Percentiles rank a stretch among this genome's conserved stretches.
Evolutionary conservation across 2,888 invertebrate genomes (phyloP).

Genomic region (Lysandra bellargus): DNA sequence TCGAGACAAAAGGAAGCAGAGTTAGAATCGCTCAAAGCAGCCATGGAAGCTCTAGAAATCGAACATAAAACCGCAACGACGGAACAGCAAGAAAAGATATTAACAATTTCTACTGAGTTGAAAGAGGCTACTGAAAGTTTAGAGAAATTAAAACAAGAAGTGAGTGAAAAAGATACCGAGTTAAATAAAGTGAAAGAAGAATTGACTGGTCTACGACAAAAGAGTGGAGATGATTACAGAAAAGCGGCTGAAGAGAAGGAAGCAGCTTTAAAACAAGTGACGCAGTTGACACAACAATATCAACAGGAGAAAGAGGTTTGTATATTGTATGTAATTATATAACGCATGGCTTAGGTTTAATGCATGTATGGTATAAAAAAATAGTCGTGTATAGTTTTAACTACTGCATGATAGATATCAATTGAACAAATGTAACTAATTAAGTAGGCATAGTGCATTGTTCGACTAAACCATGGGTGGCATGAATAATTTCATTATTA

Average conservation of each 20-base stretch:
- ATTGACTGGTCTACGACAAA: slow-evolving; percentile 58
- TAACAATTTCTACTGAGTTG: slow-evolving; percentile 58
- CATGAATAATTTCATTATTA: not conserved
- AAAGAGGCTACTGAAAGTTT: slow-evolving; percentile 65
- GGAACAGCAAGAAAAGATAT: slow-evolving; percentile 67
- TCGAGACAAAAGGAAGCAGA: slow-evolving; percentile 80
- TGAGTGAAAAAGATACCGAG: slow-evolving; percentile 60
- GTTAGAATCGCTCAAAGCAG: slow-evolving; percentile 67
- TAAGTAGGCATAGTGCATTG: not conserved
- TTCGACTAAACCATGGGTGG: not conserved
- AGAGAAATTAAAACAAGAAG: slow-evolving; percentile 59
- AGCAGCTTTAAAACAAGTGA: slow-evolving; percentile 58
- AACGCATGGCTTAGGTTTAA: not conserved
- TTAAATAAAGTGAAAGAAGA: slow-evolving; percentile 64
- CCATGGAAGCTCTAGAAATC: slow-evolving; percentile 68
- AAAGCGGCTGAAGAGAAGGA: slow-evolving; percentile 65
- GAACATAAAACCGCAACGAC: slow-evolving; percentile 67
- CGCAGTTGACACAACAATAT: slow-evolving; percentile 58
- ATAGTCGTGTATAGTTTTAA: not conserved
- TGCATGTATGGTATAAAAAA: not conserved
- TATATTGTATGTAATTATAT: slow-evolving; percentile 35
- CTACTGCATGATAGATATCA: not conserved
- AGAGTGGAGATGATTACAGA: slow-evolving; percentile 67
- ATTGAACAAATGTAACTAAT: not conserved
- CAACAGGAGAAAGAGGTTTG: slow-evolving; percentile 72